Evolutionary conservation across 2,113 vertebrate genomes (phyloP), one percentile per base, ranked within the genome.

Genomic region (Petrocephalus zakoni): DNA sequence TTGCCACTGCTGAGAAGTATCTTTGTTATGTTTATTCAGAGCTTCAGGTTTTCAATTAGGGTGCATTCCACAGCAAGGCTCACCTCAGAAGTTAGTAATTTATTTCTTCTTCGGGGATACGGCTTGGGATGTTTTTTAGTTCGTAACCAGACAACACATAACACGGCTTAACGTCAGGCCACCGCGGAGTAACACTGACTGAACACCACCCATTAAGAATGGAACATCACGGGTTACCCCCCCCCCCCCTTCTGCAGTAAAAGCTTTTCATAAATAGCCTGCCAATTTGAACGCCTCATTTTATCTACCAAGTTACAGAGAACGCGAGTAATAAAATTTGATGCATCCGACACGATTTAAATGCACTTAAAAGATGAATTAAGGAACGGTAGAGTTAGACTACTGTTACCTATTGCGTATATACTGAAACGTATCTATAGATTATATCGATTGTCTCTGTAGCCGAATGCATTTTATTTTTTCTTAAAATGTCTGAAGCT

Each of bases 201-300:
- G 64, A 10, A 19, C 64, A 78, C 25, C 25, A 64, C 37, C 83
- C 46, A 72, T 85, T 89, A 49, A 72, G 51, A 75, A 68, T 55
- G 42, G 22, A 53, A 64, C 83, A 64, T 64, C 83, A 72, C 51
- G 42, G 61, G 85, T 86, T 49, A 34, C 46, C 25, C 19, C 19
- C 47, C 51, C 87, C 72, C 0, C 34, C 29, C 19, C 25, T 34
- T 51, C 61, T 55, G 34, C 56, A 53, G 51, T 89, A 86, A 89
- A 89, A 78, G 88, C 83, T 55, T 86, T 78, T 89, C 88, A 86
- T 86, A 75, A 89, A 86, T 56, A 86, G 46, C 58, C 49, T 86
- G 83, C 64, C 84, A 89, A 87, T 82, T 82, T 47, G 75, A 82
- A 89, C 87, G 89, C 87, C 52, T 89, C 86, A 83, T 81, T 68